Base-by-base conservation (phyloP, 2,113 vertebrate genomes). In the Dendropsophus ebraccatus region DNA sequence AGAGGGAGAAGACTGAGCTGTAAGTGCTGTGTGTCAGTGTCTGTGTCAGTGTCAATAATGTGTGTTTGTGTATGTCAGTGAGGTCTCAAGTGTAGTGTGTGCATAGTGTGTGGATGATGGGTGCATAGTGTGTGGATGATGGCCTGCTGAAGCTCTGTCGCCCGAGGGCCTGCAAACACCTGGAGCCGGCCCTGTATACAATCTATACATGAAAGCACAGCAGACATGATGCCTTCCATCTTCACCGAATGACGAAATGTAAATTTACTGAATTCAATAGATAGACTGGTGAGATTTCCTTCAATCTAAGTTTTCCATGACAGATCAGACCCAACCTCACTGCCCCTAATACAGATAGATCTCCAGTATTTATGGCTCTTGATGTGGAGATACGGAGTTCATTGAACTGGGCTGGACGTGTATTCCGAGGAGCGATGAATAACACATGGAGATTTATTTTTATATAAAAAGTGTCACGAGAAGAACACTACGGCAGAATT, bases 391-490 rank as follows among this genome's bases (percentile, higher is more conserved):
- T 65, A 60, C 30, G 21, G 70, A 84, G 23, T 87, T 91, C 1
- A 13, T 16, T 45, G 89, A 88, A 81, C 7, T 83, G 75, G 82
- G 9, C 30, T 45, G 85, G 28, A 16, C 88, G 56, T 60, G 79
- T 23, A 47, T 86, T 86, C 84, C 47, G 84, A 65, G 32, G 62
- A 73, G 76, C 35, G 47, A 86, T 80, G 78, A 86, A 86, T 72
- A 81, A 78, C 84, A 86, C 77, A 81, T 86, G 76, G 65, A 78
- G 84, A 86, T 86, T 80, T 86, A 86, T 86, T 86, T 81, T 72
- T 81, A 69, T 60, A 86, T 58, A 78, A 85, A 85, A 86, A 86
- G 84, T 86, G 84, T 86, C 76, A 86, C 35, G 50, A 81, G 84
- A 86, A 37, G 65, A 86, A 56, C 17, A 54, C 50, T 37, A 79